Evolutionary conservation across 1,140 invertebrate species (phyloP).

Genomic region (Euschistus heros): DNA sequence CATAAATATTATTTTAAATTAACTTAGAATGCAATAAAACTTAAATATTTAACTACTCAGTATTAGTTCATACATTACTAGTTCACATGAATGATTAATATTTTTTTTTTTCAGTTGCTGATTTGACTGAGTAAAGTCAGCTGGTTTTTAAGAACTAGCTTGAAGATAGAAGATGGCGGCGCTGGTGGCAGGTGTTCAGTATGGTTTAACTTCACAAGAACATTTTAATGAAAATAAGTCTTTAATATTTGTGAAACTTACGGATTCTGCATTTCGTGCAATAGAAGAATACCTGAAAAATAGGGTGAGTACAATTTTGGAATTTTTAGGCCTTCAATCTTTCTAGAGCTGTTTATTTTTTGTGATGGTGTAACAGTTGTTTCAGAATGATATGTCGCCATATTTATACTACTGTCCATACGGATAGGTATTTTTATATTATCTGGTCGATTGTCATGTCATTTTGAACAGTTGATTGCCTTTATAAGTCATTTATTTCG

Average conservation of each 20-base stretch:
- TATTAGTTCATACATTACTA: too few relatives aligned
- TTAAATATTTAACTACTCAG: too few relatives aligned
- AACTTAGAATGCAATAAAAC: too few relatives aligned
- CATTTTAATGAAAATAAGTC: slow-evolving; percentile 77
- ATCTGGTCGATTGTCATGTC: slow-evolving; percentile 1
- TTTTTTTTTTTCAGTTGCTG: slow-evolving; percentile 10
- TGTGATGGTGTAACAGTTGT: slow-evolving; percentile 29
- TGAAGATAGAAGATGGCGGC: slow-evolving; percentile 70
- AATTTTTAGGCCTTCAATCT: neutral
- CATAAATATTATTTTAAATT: too few relatives aligned
- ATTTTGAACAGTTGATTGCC: neutral
- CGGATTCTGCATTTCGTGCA: slow-evolving; percentile 81
- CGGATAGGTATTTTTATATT: slow-evolving; percentile 11
- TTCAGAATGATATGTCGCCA: slow-evolving; percentile 30
- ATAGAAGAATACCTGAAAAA: slow-evolving; percentile 80
- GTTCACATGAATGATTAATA: neutral
- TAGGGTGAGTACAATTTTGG: slow-evolving; percentile 52
- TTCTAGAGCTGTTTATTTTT: slow-evolving; percentile 20
- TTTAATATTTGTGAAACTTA: slow-evolving; percentile 86
- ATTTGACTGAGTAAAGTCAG: slow-evolving; percentile 28
- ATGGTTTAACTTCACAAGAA: slow-evolving; percentile 84
- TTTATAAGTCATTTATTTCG: too few relatives aligned
- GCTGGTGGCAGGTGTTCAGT: slow-evolving; percentile 86
- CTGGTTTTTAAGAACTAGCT: slow-evolving; percentile 34
- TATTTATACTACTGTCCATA: slow-evolving; percentile 27